A percentile compares a stretch with the other conserved stretches of the same genome.
Conservation (phyloP, 2,797 vertebrate species). For the Acrossocheilus wenchowensis region DNA sequence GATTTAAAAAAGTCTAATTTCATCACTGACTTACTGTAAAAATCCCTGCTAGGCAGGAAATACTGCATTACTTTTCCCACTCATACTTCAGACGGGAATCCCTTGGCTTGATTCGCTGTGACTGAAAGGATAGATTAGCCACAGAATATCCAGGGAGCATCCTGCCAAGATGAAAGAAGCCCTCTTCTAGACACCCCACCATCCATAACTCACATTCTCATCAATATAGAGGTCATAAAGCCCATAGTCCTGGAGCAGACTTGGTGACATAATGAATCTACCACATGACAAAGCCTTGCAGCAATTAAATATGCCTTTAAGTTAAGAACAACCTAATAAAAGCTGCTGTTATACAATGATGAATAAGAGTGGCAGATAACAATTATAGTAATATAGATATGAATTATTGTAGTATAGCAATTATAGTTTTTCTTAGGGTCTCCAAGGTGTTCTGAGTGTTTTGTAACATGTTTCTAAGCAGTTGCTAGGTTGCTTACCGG, state of each 20-base stretch:
- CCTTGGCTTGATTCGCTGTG: not conserved
- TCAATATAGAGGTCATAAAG: conserved; percentile 3
- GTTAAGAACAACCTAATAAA: not conserved
- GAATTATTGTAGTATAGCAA: not conserved
- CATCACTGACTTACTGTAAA: not conserved
- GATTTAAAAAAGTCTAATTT: not conserved
- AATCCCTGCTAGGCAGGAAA: not conserved
- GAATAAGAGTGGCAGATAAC: not conserved
- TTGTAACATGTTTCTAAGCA: not conserved
- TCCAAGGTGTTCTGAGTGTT: not conserved
- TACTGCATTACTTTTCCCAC: not conserved
- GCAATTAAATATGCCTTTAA: conserved; percentile 11
- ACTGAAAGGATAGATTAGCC: conserved; percentile 25
- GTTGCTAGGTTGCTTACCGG: not conserved
- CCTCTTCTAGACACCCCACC: conserved; percentile 12
- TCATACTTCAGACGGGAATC: conserved; percentile 7
- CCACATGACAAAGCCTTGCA: not conserved
- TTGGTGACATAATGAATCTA: not conserved
- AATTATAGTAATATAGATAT: not conserved
- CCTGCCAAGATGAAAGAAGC: conserved; percentile 30
- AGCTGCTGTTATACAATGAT: not conserved
- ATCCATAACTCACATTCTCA: not conserved
- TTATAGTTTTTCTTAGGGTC: not conserved
- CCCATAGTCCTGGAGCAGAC: not conserved
- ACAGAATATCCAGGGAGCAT: conserved; percentile 6